phyloP scores from a whole-genome alignment of 1,140 invertebrate species.

The Hetaerina americana region DNA sequence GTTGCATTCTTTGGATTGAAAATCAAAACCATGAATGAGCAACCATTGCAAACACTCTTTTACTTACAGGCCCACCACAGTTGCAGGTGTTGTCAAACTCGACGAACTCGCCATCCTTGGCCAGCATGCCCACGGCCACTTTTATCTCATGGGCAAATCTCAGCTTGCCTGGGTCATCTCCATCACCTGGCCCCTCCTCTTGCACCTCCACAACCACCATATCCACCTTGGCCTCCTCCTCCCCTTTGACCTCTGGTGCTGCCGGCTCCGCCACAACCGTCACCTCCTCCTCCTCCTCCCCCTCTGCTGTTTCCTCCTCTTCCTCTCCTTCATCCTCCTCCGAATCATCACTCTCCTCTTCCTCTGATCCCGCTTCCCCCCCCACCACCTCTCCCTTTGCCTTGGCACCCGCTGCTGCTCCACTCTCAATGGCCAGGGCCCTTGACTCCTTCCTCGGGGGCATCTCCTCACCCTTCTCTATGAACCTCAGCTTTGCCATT shows the following conservation, averaged over 20 bases:
- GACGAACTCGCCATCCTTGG: constrained; percentile 92
- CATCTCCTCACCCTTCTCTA: constrained; percentile 32
- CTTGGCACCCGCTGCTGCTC: no score
- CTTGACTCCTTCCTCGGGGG: constrained; percentile 28
- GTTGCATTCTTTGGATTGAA: no score
- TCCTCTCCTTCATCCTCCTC: neutral
- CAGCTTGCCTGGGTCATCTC: no score
- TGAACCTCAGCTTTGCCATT: constrained; percentile 76
- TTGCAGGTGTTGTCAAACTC: constrained; percentile 57
- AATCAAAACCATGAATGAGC: no score
- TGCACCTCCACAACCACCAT: no score
- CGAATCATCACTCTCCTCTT: constrained; percentile 21
- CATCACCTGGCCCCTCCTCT: no score
- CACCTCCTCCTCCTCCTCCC: neutral
- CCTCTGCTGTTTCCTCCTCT: neutral
- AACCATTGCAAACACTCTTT: no score
- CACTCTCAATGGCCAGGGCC: no score
- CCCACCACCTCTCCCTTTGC: no score
- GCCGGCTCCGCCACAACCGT: neutral
- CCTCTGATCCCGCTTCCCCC: no score
- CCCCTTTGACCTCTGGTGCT: neutral
- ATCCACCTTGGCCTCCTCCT: no score
- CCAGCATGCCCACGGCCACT: constrained; percentile 66
- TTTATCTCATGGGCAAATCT: neutral
- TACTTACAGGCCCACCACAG: constrained; percentile 60